phyloP scores from a whole-genome alignment of 2,113 vertebrate species.

The Antechinus flavipes region DNA sequence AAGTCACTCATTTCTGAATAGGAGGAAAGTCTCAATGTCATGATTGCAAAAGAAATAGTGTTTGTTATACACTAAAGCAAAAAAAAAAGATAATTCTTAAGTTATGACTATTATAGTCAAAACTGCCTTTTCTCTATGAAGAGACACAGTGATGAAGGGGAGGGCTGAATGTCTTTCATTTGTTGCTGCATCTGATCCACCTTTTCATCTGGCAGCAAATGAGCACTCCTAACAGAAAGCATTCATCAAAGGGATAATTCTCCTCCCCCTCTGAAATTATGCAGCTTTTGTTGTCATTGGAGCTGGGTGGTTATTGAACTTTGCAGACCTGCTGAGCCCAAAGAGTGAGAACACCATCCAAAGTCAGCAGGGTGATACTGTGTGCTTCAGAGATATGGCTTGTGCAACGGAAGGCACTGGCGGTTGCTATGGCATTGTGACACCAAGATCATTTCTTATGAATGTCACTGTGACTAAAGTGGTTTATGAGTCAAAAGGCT shows the following conservation, averaged over 20 bases:
- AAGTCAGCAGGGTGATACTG: conserved; percentile 75
- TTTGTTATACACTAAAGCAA: conserved; percentile 8
- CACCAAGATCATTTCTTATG: conserved; percentile 70
- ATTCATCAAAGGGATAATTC: conserved; percentile 70
- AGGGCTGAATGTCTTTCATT: conserved; percentile 53
- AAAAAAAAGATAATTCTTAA: conserved; percentile 53
- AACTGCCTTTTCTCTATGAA: conserved; percentile 28
- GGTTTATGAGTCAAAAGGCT: conserved; percentile 77
- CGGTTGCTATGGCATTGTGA: conserved; percentile 79
- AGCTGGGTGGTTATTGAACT: conserved; percentile 79
- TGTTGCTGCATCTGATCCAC: conserved; percentile 55
- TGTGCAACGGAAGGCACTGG: not conserved
- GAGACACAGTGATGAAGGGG: not conserved
- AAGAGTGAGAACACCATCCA: conserved; percentile 74
- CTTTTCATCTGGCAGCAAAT: conserved; percentile 66
- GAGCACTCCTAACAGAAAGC: conserved; percentile 56
- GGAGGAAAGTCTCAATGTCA: not conserved
- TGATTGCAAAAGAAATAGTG: conserved; percentile 43
- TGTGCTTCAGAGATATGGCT: conserved; percentile 72
- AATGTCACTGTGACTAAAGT: conserved; percentile 81
- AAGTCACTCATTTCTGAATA: not conserved
- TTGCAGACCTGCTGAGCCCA: conserved; percentile 78
- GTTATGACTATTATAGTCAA: conserved; percentile 16
- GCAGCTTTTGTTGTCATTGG: conserved; percentile 70
- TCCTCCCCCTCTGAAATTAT: conserved; percentile 63